Evolutionary conservation across 1,140 invertebrate genomes (phyloP), one percentile per base, ranked within the genome.

Genomic region (Parapsyche elsis): DNA sequence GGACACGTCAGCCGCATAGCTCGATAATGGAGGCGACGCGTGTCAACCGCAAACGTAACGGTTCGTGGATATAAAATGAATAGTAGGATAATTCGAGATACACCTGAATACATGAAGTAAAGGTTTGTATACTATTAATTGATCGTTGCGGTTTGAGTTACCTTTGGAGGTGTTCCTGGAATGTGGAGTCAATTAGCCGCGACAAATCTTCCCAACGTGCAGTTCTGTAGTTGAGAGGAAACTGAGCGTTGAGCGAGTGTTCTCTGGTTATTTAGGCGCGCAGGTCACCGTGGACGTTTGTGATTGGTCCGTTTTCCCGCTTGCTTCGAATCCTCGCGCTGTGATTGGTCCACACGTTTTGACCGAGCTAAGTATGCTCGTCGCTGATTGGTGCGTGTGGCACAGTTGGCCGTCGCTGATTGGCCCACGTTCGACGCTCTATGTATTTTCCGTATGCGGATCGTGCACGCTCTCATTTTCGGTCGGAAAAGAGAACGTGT

Each of bases 361-460:
- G 74, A 10, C 1, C 9, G 85, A 19, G 74, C 9, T 10, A 23
- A n/a, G 87, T 88, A 87, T 90, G 89, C 87, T 88, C 77, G 14
- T 12, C 59, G 70, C 10, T 79, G 59, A 90, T 91, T 90, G 90
- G 90, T 88, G 90, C 90, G 88, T 1, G 85, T 5, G 71, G 57
- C 44, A n/a, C 70, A 88, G 88, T 89, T 91, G 90, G 88, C 89
- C 79, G 12, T 14, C 67, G 71, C 12, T 80, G 59, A 91, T 91
- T 91, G 90, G 90, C 87, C 89, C 90, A 91, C 90, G 90, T 90
- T 81, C 81, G 70, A 30, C 57, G 75, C 24, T 67, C 78, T 67
- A 70, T n/a, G 73, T 1, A 16, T 9, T 19, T 64, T 77, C 75
- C 1, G 10, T 46, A 53, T 46, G 14, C 14, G 19, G 71, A 38